Evolutionary conservation across 2,888 invertebrate species (phyloP).

Genomic region (Drosophila mettleri): DNA sequence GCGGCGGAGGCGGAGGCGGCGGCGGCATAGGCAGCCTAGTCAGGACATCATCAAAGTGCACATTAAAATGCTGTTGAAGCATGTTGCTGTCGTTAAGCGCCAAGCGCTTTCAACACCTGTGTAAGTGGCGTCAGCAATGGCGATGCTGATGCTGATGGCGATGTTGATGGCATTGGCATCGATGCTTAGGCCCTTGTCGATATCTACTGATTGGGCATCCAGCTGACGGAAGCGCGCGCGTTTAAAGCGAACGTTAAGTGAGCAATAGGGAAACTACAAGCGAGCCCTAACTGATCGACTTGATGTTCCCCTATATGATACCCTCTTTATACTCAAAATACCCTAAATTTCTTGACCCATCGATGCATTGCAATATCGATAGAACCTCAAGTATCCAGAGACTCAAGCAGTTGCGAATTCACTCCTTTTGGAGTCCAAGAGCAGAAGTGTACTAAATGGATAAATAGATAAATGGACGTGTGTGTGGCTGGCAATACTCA

Average conservation of each 20-base stretch:
- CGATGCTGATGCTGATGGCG: conserved; percentile 1
- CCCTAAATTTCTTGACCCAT: too few relatives aligned
- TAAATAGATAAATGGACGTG: neutral
- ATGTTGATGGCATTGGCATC: conserved; percentile 6
- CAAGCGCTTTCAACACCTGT: conserved; percentile 60
- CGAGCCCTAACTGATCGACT: neutral
- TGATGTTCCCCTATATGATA: neutral
- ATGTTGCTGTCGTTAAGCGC: conserved; percentile 58
- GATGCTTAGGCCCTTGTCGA: conserved; percentile 22
- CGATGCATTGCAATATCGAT: too few relatives aligned
- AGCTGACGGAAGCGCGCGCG: conserved; percentile 6
- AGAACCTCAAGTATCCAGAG: neutral
- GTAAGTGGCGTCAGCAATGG: conserved; percentile 21
- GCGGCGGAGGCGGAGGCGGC: neutral
- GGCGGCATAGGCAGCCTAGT: neutral
- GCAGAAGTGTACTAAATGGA: neutral
- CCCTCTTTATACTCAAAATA: neutral
- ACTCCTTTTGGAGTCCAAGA: neutral
- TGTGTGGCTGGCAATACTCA: neutral
- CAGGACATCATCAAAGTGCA: conserved; percentile 34
- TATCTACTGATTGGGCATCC: conserved; percentile 17
- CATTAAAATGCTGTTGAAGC: conserved; percentile 67
- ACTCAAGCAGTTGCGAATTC: neutral
- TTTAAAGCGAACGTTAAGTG: conserved; percentile 6
- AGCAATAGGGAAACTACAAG: neutral